A percentile compares a stretch with the other conserved stretches of the same genome.
These are phyloP conservation scores for Atta colombica DNA, from an alignment of 1,140 invertebrate species.

Conservation along the genomic window DNA sequence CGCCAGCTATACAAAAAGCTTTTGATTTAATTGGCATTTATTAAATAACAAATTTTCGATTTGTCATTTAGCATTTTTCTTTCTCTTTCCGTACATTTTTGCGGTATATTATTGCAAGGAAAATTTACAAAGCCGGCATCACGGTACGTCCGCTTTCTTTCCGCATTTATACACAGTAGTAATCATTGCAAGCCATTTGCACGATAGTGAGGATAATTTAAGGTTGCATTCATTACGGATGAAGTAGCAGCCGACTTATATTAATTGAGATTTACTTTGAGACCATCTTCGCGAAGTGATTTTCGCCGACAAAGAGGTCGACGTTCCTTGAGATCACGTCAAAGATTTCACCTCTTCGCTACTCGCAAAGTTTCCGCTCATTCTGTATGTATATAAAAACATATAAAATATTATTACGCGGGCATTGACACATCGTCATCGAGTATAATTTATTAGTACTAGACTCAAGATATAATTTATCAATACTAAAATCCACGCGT, in stretches of 20 bases:
- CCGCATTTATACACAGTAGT: conserved; percentile 55
- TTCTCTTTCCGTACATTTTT: neutral
- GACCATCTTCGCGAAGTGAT: neutral
- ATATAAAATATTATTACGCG: neutral
- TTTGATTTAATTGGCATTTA: neutral
- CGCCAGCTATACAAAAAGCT: too few species aligned
- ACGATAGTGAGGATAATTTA: conserved; percentile 16
- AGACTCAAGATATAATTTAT: neutral
- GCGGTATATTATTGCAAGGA: conserved; percentile 1
- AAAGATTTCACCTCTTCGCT: neutral
- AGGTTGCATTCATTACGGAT: conserved; percentile 11
- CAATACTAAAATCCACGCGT: neutral
- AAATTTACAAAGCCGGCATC: conserved; percentile 1
- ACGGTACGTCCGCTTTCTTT: conserved; percentile 62
- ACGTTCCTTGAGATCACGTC: neutral
- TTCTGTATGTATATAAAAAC: neutral
- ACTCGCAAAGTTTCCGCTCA: neutral
- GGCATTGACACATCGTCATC: neutral
- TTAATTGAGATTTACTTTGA: conserved; percentile 24
- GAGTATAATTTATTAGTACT: neutral
- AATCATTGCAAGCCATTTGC: conserved; percentile 51
- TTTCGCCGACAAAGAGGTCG: neutral
- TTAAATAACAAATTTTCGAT: neutral
- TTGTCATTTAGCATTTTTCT: too few species aligned
- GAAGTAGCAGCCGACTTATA: conserved; percentile 2